Conservation (phyloP, 2,797 vertebrate genomes). For the Scyliorhinus canicula region DNA sequence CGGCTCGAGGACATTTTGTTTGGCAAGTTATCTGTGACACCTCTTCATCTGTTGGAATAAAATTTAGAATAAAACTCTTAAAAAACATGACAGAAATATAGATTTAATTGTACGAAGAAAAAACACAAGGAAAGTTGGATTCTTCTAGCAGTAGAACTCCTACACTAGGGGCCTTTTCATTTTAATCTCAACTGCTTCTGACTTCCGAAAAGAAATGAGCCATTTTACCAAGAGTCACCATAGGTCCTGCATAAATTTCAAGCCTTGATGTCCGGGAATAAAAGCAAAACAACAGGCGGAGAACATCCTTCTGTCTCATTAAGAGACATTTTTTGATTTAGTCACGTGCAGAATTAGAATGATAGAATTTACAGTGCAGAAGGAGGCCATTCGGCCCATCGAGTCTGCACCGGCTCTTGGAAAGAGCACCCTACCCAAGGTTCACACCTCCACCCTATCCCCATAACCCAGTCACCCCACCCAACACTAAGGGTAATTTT, state of each 20-base stretch:
- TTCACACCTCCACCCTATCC: too few relatives aligned
- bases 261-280: background rate
- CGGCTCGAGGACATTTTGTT: conserved; percentile 32
- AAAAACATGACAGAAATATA: background rate
- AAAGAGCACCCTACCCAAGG: too few relatives aligned
- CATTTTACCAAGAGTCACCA: background rate
- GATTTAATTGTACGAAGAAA: background rate
- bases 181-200: background rate
- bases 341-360: too few relatives aligned
- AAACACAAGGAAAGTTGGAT: background rate
- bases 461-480: too few relatives aligned
- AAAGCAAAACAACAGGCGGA: background rate
- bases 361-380: too few relatives aligned
- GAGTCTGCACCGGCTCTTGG: too few relatives aligned
- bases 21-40: background rate
- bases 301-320: background rate
- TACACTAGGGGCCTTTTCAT: background rate
- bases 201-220: background rate
- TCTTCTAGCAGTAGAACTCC: background rate
- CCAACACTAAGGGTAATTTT: too few relatives aligned
- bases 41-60: background rate
- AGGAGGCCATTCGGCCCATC: too few relatives aligned
- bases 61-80: background rate
- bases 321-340: too few relatives aligned
- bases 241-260: background rate